A percentile compares a stretch with the other conserved stretches of the same genome.
Conservation (phyloP, 2,113 vertebrate genomes). For the Carollia perspicillata region DNA sequence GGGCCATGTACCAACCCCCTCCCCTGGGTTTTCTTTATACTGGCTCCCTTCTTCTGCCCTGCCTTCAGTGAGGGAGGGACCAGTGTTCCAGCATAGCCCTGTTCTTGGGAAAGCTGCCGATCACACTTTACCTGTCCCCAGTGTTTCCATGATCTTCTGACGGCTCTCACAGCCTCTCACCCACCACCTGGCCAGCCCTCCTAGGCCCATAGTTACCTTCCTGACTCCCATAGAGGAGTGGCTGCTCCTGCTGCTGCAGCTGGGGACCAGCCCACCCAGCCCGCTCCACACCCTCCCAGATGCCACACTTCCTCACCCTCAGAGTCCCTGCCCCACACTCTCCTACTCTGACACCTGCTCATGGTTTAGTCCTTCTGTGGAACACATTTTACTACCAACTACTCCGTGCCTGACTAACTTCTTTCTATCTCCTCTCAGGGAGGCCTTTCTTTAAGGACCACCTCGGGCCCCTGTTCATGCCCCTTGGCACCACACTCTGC, state of each 20-base stretch:
- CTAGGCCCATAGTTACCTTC: background rate
- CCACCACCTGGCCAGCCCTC: background rate
- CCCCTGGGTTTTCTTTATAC: background rate
- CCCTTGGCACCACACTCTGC: background rate
- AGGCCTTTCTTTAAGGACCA: background rate
- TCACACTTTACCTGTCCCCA: too few species aligned
- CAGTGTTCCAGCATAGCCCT: background rate
- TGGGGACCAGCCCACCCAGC: background rate
- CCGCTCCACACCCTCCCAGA: accelerated
- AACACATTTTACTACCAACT: background rate
- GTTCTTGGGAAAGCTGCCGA: background rate
- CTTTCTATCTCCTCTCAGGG: background rate
- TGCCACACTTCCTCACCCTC: too few species aligned
- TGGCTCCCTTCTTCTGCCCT: background rate
- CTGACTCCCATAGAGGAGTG: background rate
- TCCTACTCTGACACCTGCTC: background rate
- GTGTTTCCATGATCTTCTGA: too few species aligned
- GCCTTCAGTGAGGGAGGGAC: background rate
- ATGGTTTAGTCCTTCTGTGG: background rate
- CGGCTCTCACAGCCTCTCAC: background rate
- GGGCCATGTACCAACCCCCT: background rate
- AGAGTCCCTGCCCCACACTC: background rate
- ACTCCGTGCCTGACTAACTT: background rate
- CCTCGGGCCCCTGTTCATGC: background rate
- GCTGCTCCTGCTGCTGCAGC: background rate